These are phyloP conservation scores for Diplolepis rosae DNA, from an alignment of 2,888 invertebrate genomes.

Conservation along the genomic window DNA sequence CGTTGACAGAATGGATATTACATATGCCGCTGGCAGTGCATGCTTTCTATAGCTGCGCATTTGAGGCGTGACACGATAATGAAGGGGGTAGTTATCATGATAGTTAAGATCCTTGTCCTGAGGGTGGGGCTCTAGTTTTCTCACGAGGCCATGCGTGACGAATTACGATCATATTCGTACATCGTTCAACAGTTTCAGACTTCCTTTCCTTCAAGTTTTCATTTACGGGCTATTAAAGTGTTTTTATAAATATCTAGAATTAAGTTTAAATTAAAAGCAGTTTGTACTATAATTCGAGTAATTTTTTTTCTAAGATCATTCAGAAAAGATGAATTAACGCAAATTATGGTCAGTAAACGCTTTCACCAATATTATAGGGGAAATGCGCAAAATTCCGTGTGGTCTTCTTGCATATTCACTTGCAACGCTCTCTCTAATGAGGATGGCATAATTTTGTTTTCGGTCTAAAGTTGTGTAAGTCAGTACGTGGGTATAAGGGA, in stretches of 20 bases:
- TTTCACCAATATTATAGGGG: too few relatives aligned
- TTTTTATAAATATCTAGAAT: too few relatives aligned
- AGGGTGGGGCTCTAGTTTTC: slow-evolving; percentile 54
- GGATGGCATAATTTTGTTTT: not conserved
- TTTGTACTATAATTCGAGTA: too few relatives aligned
- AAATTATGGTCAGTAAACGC: too few relatives aligned
- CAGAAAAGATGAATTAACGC: too few relatives aligned
- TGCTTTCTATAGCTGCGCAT: not conserved
- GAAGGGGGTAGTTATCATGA: slow-evolving; percentile 31
- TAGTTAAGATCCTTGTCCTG: slow-evolving; percentile 29
- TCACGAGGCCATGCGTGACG: slow-evolving; percentile 65
- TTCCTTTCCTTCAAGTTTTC: slow-evolving; percentile 36
- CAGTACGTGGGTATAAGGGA: not conserved
- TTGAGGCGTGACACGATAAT: slow-evolving; percentile 49
- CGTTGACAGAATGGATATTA: slow-evolving; percentile 37
- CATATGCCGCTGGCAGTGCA: not conserved
- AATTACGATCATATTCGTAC: slow-evolving; percentile 54
- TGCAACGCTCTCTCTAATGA: too few relatives aligned
- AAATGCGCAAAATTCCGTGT: too few relatives aligned
- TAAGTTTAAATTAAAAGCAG: too few relatives aligned
- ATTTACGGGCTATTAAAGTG: too few relatives aligned
- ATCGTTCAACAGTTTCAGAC: slow-evolving; percentile 40
- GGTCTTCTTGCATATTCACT: too few relatives aligned
- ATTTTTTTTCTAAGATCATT: too few relatives aligned
- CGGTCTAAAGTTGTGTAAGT: not conserved